A percentile compares a stretch with the other conserved stretches of the same genome.
Evolutionary conservation across 2,888 invertebrate genomes (phyloP).

Genomic region (Tuta absoluta): DNA sequence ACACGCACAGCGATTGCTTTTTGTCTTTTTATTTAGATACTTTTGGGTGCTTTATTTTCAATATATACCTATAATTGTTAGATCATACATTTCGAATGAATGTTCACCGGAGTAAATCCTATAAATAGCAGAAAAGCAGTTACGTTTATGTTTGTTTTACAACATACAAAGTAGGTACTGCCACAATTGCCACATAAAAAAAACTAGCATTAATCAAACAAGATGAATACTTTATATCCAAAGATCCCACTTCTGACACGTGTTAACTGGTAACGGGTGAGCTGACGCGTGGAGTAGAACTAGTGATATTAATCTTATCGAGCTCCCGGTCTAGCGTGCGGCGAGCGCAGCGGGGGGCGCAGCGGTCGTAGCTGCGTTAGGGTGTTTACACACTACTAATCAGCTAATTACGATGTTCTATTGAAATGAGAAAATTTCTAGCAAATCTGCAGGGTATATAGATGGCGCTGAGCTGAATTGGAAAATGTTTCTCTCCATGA

Average conservation of each 20-base stretch:
- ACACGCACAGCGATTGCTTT: no score
- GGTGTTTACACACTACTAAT: conserved; percentile 5
- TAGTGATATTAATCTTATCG: conserved; percentile 24
- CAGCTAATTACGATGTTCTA: not conserved
- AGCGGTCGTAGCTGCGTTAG: not conserved
- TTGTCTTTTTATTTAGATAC: no score
- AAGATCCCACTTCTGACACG: conserved; percentile 18
- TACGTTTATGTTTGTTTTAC: no score
- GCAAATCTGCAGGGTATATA: no score
- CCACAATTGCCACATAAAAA: not conserved
- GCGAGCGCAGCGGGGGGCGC: conserved; percentile 25
- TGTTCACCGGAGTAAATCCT: no score
- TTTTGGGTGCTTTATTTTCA: no score
- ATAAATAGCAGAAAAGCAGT: no score
- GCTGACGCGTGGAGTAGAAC: conserved; percentile 25
- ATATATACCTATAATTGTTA: no score
- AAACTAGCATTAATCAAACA: conserved; percentile 15
- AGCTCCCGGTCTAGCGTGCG: conserved; percentile 26
- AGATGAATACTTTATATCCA: conserved; percentile 21
- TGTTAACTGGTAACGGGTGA: conserved; percentile 24
- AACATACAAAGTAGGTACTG: not conserved
- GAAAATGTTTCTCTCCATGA: no score
- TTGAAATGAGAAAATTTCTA: no score
- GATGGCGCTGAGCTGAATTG: no score
- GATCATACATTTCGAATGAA: no score